Evolutionary conservation across 37 sponge, comb jelly and placozoan genomes (phyloP).

Genomic region (Axinella damicornis): DNA sequence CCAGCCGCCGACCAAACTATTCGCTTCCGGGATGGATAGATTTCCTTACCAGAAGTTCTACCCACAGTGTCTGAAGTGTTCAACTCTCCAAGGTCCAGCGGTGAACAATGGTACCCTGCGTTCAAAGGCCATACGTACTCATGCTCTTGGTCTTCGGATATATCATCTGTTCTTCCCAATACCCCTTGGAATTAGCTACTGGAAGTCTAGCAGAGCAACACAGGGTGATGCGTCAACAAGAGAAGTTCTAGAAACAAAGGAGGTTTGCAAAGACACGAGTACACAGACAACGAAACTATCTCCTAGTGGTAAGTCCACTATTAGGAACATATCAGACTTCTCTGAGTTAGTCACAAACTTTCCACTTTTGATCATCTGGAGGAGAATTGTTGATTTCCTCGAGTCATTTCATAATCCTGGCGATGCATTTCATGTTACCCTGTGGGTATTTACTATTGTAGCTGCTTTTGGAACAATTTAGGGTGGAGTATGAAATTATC

Average conservation of each 20-base stretch:
- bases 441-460: conserved; percentile 52
- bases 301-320: not conserved
- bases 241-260: not conserved
- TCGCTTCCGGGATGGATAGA: not conserved
- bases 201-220: conserved; percentile 7
- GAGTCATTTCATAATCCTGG: conserved; percentile 44
- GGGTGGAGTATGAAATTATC: too few relatives aligned
- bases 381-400: conserved; percentile 42
- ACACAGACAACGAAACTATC: not conserved
- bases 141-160: conserved; percentile 47
- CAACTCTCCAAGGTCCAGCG: conserved; percentile 68
- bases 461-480: conserved; percentile 62
- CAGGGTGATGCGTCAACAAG: not conserved
- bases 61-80: conserved; percentile 77
- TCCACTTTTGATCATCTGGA: conserved; percentile 68
- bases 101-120: not conserved
- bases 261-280: not conserved
- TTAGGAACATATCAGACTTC: not conserved
- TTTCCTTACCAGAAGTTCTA: conserved; percentile 56
- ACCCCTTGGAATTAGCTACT: conserved; percentile 47
- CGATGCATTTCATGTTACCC: conserved; percentile 59
- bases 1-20: conserved; percentile 72
- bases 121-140: conserved; percentile 38
- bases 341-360: conserved; percentile 33
- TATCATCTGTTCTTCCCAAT: conserved; percentile 81